A percentile compares a stretch with the other conserved stretches of the same genome.
phyloP scores from a whole-genome alignment of 2,888 invertebrate genomes.

The Drosophila anceps region DNA sequence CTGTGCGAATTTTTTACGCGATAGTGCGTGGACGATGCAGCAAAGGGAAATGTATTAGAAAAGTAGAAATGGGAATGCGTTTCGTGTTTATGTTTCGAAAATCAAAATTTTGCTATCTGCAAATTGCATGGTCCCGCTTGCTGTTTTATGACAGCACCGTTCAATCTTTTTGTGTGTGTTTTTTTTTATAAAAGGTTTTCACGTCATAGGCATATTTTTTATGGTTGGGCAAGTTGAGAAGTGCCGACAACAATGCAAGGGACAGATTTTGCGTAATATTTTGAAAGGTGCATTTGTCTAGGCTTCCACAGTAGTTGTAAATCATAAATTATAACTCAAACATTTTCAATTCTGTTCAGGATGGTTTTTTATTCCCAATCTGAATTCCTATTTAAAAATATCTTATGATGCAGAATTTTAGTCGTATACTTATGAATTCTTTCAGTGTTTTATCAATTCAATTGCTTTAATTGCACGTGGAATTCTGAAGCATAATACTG shows the following conservation, averaged over 20 bases:
- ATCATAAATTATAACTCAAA: constrained; percentile 42
- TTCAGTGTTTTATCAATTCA: neutral
- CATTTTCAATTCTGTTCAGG: constrained; percentile 23
- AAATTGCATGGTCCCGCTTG: constrained; percentile 74
- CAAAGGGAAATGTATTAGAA: constrained; percentile 17
- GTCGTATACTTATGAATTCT: neutral
- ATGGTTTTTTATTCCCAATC: neutral
- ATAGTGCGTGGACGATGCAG: constrained; percentile 57
- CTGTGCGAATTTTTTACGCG: constrained; percentile 81
- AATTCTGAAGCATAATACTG: neutral
- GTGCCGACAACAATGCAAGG: constrained; percentile 53
- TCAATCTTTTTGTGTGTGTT: constrained; percentile 45
- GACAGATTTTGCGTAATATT: constrained; percentile 72
- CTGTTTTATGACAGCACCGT: constrained; percentile 72
- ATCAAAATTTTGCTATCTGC: constrained; percentile 79
- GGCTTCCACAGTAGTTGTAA: constrained; percentile 61
- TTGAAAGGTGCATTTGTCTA: constrained; percentile 80
- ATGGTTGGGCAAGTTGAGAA: constrained; percentile 71
- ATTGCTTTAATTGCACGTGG: constrained; percentile 13
- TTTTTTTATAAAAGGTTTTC: constrained; percentile 62
- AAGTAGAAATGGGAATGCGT: constrained; percentile 38
- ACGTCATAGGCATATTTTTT: constrained; percentile 68
- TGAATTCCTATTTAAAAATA: neutral
- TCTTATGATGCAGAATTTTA: neutral
- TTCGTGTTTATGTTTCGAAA: constrained; percentile 79